Base-by-base conservation (phyloP, 1,140 invertebrate species). In the Leptinotarsa lineolata region DNA sequence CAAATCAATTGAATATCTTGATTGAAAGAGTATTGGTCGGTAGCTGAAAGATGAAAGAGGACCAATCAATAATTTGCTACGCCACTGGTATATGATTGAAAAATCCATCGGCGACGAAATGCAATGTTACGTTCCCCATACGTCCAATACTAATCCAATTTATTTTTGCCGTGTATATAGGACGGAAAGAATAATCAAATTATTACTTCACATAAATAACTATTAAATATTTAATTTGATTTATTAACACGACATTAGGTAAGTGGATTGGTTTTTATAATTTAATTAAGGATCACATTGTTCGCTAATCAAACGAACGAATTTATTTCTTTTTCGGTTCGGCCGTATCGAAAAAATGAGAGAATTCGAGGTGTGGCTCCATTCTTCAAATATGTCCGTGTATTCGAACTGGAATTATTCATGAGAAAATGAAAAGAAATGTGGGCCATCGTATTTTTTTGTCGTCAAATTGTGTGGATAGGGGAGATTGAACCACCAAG, bases 211-310 rank as follows among this genome's bases (percentile, higher is more conserved):
- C 69, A 71, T 71, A 71, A 64, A 71, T 71, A 71, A 63, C 69
- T 59, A 71, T 71, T 71, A 71, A 71, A 71, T 71, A 71, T 71
- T 71, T 71, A 71, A 71, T 71, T 61, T 71, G 69, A 71, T 71
- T 71, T 71, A 71, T 71, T 71, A 71, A 63, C 69, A 71, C 69
- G 69, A 46, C 58, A 71, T 71, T 71, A 71, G 69, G 58, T 71
- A 71, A 71, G 69, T 71, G 69, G 69, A 71, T 71, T 71, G 69
- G 69, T 59, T 71, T 71, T 59, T 63, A 71, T 71, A 71, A 71
- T 71, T 71, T 71, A 71, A 71, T 71, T 71, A 71, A 64, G 39
- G 30, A 68, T 68, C 46, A 21, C 39, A 18, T 46, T 68, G 48
- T 54, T 54, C 48, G n/a, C 48, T 54, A 54, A 54, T 54, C 48